Evolutionary conservation across 2,113 vertebrate genomes (phyloP).

Genomic region (Thryonomys swinderianus): DNA sequence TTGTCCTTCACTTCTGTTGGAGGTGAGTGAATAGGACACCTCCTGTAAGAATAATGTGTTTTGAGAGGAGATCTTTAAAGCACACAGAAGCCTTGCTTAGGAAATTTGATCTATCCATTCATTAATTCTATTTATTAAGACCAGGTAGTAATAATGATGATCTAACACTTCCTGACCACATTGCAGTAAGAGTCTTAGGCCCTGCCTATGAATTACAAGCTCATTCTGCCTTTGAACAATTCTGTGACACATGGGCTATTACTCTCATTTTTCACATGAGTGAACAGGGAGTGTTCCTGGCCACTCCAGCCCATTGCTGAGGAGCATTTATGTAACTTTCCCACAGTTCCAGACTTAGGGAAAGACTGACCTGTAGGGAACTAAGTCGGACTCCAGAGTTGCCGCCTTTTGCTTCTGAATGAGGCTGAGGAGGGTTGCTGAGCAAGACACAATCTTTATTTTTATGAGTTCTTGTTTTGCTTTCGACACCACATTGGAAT

Average conservation of each 20-base stretch:
- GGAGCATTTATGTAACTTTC: background rate
- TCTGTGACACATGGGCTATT: background rate
- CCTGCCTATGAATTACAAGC: background rate
- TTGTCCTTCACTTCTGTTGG: background rate
- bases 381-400: background rate
- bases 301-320: background rate
- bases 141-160: background rate
- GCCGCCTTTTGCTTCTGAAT: rapidly evolving
- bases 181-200: background rate
- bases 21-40: background rate
- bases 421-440: background rate
- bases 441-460: background rate
- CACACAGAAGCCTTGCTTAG: background rate
- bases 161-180: background rate
- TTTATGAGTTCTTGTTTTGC: background rate
- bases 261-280: background rate
- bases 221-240: background rate
- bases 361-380: rapidly evolving
- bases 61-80: background rate
- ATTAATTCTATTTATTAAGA: background rate
- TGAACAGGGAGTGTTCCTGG: background rate
- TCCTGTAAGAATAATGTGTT: background rate
- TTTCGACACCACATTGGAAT: background rate
- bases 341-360: background rate
- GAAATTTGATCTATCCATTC: background rate